Base-by-base conservation (phyloP, 2,113 vertebrate species). In the Rafetus swinhoei region DNA sequence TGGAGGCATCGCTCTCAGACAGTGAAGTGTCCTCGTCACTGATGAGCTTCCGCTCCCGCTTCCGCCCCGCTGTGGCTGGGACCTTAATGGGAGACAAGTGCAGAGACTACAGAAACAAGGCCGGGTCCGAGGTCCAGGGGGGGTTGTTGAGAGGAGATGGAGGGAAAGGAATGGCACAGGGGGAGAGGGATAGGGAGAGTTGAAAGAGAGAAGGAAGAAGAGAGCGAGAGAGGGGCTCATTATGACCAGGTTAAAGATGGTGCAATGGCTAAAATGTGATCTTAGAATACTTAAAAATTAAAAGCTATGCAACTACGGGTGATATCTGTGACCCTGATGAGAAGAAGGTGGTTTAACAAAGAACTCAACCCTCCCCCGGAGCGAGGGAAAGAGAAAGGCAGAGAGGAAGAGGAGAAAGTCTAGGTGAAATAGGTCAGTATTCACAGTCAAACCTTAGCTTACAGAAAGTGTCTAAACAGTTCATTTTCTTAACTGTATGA, bases 1-100 rank as follows among this genome's bases (percentile, higher is more conserved):
- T 96, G 82, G 98, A 97, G 95, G 97, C 97, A 50, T 98, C 98
- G 15, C 97, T 98, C 96, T 98, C 98, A 0, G 97, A 97, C 94
- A 98, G 90, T 0, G 98, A 98, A 69, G 97, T 92, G 57, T 98
- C 99, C 55, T 99, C 99, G 0, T 99, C 99, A 77, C 97, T 98
- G 79, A 96, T 97, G 87, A 98, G 97, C 96, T 98, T 98, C 91
- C 98, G 97, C 93, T 98, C 98, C 98, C 98, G 98, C 97, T 98
- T 98, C 98, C 98, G 98, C 95, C 98, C 98, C 97, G 97, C 94
- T 76, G 98, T 97, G 97, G 98, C 95, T 95, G 98, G 98, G 97
- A 98, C 98, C 98, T 98, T 98, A 97, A 98, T 97, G 95, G 98
- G 98, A 98, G 98, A 98, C 97, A 98, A 98, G 98, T 98, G 98